Conservation (phyloP, 2,888 invertebrate genomes). For the Neria commutata region DNA sequence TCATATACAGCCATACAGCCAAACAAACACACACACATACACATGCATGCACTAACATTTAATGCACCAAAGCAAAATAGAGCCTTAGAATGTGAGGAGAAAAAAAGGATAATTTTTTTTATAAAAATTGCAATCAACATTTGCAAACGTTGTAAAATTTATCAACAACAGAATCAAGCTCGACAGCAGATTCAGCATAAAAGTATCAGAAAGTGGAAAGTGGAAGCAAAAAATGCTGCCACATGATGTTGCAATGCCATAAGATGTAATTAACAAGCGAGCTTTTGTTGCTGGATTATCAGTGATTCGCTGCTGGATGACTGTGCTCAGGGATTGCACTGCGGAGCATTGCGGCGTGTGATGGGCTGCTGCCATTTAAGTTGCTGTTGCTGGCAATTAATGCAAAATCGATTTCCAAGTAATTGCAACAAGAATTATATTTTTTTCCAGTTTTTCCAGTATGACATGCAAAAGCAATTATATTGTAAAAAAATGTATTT, state of each 20-base stretch:
- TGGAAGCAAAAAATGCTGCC: neutral
- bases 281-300: neutral
- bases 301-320: conserved; percentile 23
- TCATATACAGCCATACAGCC: too few species aligned
- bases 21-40: too few species aligned
- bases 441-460: too few species aligned
- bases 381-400: conserved; percentile 51
- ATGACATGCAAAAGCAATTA: too few species aligned
- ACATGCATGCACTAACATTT: too few species aligned
- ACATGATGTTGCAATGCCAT: neutral
- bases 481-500: too few species aligned
- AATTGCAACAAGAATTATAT: too few species aligned
- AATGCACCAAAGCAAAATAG: too few species aligned
- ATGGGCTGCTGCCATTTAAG: neutral
- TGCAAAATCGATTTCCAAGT: conserved; percentile 58
- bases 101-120: conserved; percentile 3
- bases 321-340: conserved; percentile 14
- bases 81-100: neutral
- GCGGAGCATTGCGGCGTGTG: neutral
- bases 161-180: conserved; percentile 50
- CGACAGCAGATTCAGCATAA: conserved; percentile 40
- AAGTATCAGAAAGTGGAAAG: too few species aligned
- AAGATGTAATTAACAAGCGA: conserved; percentile 12
- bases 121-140: conserved; percentile 43
- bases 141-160: conserved; percentile 37